Evolutionary conservation across 2,888 invertebrate genomes (phyloP).

Genomic region (Hirtodrosophila cameraria): DNA sequence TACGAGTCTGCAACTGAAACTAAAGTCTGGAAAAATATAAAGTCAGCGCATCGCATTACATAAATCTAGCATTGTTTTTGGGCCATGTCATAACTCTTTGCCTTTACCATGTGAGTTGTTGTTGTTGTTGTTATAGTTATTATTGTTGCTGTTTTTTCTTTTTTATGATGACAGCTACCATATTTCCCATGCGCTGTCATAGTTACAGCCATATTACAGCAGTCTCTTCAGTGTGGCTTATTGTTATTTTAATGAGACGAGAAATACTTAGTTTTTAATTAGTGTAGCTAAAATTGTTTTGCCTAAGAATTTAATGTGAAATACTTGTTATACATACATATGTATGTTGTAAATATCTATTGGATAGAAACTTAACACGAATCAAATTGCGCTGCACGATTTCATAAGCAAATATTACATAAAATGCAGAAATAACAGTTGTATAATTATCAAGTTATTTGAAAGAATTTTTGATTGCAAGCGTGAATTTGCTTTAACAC

Average conservation of each 20-base stretch:
- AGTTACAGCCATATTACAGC: constrained; percentile 21
- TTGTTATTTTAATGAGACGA: constrained; percentile 24
- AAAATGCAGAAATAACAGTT: too few species aligned
- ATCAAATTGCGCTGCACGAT: too few species aligned
- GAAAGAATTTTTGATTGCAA: too few species aligned
- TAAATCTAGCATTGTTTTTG: constrained; percentile 67
- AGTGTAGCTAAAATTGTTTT: constrained; percentile 15
- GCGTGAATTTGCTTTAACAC: too few species aligned
- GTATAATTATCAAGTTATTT: too few species aligned
- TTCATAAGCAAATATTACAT: too few species aligned
- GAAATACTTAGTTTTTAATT: constrained; percentile 18
- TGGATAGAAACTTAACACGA: too few species aligned
- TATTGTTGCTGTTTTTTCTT: too few species aligned
- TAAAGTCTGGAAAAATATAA: constrained; percentile 6
- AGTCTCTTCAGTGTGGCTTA: constrained; percentile 20
- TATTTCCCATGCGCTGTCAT: constrained; percentile 42
- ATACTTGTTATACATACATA: too few species aligned
- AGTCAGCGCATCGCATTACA: constrained; percentile 48
- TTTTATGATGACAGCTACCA: constrained; percentile 52
- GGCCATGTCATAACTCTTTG: constrained; percentile 61
- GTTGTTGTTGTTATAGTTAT: too few species aligned
- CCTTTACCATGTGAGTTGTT: too few species aligned
- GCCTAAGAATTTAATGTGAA: constrained; percentile 10
- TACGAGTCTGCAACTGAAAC: constrained; percentile 26
- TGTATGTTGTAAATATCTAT: too few species aligned